phyloP scores from a whole-genome alignment of 2,113 vertebrate species.

The Microtus ochrogaster region DNA sequence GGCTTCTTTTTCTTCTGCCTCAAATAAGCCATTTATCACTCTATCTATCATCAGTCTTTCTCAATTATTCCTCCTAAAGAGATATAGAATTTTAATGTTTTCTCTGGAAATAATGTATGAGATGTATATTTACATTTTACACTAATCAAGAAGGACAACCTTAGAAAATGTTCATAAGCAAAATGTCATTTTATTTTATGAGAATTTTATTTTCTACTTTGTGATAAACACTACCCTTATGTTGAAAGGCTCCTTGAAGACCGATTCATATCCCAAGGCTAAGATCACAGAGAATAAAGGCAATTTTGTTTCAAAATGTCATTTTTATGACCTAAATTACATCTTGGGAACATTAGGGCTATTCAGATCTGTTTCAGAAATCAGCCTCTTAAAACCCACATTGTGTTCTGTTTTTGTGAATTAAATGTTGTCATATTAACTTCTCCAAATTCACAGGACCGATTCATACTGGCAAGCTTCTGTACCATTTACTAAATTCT shows the following conservation, averaged over 20 bases:
- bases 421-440: background rate
- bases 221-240: constrained; percentile 50
- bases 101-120: background rate
- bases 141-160: background rate
- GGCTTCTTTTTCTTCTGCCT: background rate
- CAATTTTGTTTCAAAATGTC: constrained; percentile 79
- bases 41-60: background rate
- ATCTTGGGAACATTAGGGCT: constrained; percentile 50
- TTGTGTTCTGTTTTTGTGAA: constrained; percentile 58
- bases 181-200: background rate
- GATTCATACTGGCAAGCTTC: background rate
- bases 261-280: constrained; percentile 65
- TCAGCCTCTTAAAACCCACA: constrained; percentile 48
- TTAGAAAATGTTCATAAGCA: background rate
- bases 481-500: background rate
- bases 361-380: constrained; percentile 57
- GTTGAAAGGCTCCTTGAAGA: constrained; percentile 59
- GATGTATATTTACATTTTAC: background rate
- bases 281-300: constrained; percentile 62
- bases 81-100: background rate
- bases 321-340: constrained; percentile 78
- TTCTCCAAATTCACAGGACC: background rate
- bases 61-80: background rate
- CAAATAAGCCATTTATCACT: background rate
- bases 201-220: constrained; percentile 60